These are phyloP conservation scores for Netelia melanura DNA, from an alignment of 2,888 invertebrate genomes.

Conservation along the genomic window DNA sequence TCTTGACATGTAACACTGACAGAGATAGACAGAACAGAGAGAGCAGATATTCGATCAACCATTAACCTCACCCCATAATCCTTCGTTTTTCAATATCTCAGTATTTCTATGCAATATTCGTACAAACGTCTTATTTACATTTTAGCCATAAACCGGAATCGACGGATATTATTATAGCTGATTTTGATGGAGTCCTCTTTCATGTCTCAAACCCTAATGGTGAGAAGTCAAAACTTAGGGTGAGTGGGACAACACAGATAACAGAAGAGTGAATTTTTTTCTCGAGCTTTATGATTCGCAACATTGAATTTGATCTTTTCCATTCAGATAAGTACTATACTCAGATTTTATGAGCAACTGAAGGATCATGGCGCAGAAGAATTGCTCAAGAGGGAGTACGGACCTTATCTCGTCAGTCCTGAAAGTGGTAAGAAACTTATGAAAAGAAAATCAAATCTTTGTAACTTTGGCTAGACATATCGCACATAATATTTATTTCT, in stretches of 20 bases:
- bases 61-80: conserved; percentile 64
- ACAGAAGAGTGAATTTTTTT: background rate
- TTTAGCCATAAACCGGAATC: conserved; percentile 97
- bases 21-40: background rate
- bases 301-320: background rate
- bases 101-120: background rate
- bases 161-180: conserved; percentile 97
- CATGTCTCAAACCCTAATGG: conserved; percentile 98
- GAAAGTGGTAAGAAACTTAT: conserved; percentile 90
- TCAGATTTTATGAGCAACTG: conserved; percentile 99
- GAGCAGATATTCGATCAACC: conserved; percentile 34
- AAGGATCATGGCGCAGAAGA: conserved; percentile 99
- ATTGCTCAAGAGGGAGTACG: conserved; percentile 97
- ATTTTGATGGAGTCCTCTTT: conserved; percentile 99
- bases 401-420: conserved; percentile 91
- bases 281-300: background rate
- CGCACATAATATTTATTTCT: background rate
- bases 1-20: background rate
- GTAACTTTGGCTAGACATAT: no score
- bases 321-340: conserved; percentile 96
- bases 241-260: conserved; percentile 85
- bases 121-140: conserved; percentile 74
- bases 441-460: no score
- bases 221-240: conserved; percentile 98
- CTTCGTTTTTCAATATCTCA: background rate